These are phyloP conservation scores for Monochamus saltuarius DNA, from an alignment of 1,140 invertebrate species.

Conservation along the genomic window DNA sequence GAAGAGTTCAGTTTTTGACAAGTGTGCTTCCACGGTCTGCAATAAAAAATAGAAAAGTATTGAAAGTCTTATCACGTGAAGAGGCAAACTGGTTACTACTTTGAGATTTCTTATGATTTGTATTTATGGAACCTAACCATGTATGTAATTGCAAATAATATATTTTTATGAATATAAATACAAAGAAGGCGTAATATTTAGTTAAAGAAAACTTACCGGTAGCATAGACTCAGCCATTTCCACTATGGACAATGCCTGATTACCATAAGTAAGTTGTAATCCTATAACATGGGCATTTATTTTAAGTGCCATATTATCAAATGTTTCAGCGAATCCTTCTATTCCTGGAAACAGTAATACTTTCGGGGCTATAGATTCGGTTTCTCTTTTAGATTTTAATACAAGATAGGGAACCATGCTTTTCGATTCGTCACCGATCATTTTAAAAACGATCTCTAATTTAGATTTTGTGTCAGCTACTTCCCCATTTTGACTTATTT, in stretches of 20 bases:
- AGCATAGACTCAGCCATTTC: constrained; percentile 50
- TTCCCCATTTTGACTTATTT: background rate
- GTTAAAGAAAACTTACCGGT: constrained; percentile 45
- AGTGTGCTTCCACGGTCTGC: constrained; percentile 21
- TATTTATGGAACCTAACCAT: background rate
- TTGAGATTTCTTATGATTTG: constrained; percentile 32
- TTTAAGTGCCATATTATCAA: constrained; percentile 60
- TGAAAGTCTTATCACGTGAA: background rate
- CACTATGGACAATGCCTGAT: constrained; percentile 45
- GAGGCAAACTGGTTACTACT: constrained; percentile 39
- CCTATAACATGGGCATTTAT: constrained; percentile 65
- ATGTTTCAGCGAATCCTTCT: constrained; percentile 67
- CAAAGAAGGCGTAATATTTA: background rate
- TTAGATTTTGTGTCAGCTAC: background rate
- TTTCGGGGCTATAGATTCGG: background rate
- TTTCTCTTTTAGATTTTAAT: constrained; percentile 1
- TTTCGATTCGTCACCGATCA: background rate
- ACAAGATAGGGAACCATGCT: background rate
- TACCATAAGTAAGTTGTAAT: constrained; percentile 60
- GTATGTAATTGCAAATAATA: background rate
- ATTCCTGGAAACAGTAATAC: constrained; percentile 78
- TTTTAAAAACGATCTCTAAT: constrained; percentile 4
- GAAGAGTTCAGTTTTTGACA: constrained; percentile 46
- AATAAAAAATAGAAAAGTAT: constrained; percentile 2
- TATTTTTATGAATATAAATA: no score